Evolutionary conservation across 2,888 invertebrate genomes (phyloP), one percentile per base, ranked within the genome.

Genomic region (Perizoma affinitatum): DNA sequence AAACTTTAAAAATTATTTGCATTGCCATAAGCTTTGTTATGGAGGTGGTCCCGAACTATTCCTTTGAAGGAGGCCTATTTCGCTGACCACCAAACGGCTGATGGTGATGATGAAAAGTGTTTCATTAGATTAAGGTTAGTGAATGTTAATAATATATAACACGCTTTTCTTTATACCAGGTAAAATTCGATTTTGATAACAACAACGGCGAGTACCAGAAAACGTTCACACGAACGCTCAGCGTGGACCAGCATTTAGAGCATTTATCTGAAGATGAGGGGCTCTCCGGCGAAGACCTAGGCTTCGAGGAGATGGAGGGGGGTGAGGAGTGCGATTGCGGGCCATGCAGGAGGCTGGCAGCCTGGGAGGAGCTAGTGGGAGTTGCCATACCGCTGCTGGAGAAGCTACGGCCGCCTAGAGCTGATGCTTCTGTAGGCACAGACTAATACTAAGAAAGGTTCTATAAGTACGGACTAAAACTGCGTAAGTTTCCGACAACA

Each of bases 331-430:
- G 93, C 46, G 77, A 75, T 0, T 88, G 93, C 49, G 83, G 71
- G 0, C 82, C 89, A 0, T 92, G 92, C 51, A 69, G 73, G 22
- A 70, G 86, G 6, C 86, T 93, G 9, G 86, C 88, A 1, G 82
- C 94, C 8, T 96, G 96, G 96, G 96, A 96, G 80, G 95, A 96
- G 74, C 95, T 96, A 74, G 95, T 95, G 1, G 93, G 94, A 11
- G 96, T 96, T 0, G 96, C 96, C 0, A 94, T 96, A 44, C 96
- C 96, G 72, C 84, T 96, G 61, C 79, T 96, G 65, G 96, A 96
- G 76, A 93, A 93, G 71, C 88, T 95, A 36, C 92, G 94, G 3
- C 91, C 92, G 2, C 74, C 79, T 0, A 72, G 81, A 34, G 76
- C 83, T 1, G 91, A 92, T 42, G 91, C 90, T 0, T 84, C 88